Conservation (phyloP, 2,113 vertebrate species). For the Anoura caudifer region DNA sequence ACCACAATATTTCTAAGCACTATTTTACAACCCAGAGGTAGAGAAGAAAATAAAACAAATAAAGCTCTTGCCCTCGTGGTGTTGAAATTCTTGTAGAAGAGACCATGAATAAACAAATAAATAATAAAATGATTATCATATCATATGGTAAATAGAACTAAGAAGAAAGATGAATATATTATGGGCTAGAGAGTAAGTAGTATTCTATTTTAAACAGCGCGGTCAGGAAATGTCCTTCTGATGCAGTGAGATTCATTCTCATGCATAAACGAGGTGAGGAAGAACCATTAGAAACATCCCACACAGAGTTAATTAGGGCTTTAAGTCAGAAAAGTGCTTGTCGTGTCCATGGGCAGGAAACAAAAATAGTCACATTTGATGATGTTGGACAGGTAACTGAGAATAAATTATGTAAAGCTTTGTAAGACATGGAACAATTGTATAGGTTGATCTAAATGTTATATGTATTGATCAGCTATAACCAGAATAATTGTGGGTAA, state of each 20-base stretch:
- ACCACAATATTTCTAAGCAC: not conserved
- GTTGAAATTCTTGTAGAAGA: not conserved
- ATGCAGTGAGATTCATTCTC: not conserved
- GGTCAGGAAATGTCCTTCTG: not conserved
- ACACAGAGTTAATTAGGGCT: not conserved
- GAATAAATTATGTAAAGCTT: not conserved
- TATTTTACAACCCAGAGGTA: not conserved
- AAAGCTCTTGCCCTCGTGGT: fast-evolving
- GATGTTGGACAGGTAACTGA: not conserved
- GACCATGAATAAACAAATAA: not conserved
- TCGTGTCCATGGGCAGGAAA: not conserved
- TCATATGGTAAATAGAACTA: not conserved
- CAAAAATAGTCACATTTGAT: not conserved
- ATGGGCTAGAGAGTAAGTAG: not conserved
- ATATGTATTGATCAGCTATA: not conserved
- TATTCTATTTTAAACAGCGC: not conserved
- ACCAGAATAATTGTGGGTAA: not conserved
- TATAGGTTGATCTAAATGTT: not conserved
- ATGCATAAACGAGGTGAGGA: not conserved
- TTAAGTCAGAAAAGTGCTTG: not conserved
- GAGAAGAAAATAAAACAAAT: not conserved
- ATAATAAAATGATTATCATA: not conserved
- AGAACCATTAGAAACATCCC: not conserved
- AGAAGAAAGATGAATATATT: not conserved
- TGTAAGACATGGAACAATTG: not conserved